Percentiles rank a stretch among this genome's conserved stretches.
Conservation (phyloP, 2,888 invertebrate genomes). For the Platypus cylindrus region DNA sequence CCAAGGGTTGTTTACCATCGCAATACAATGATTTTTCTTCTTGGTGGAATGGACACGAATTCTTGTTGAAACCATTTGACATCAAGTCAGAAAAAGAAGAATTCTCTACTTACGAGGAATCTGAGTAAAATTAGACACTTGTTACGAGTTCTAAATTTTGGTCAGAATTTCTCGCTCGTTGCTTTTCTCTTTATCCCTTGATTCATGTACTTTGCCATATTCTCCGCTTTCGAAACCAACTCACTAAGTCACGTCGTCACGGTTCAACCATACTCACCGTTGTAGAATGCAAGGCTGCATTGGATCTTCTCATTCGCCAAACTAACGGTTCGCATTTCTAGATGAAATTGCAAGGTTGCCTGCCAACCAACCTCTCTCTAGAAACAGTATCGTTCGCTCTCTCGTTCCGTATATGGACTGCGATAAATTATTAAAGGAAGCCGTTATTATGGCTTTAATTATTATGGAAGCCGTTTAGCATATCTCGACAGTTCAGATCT, state of each 20-base stretch:
- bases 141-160: too few relatives aligned
- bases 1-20: not conserved
- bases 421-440: not conserved
- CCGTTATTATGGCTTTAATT: too few relatives aligned
- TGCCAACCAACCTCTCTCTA: not conserved
- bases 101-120: too few relatives aligned
- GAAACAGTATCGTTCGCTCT: not conserved
- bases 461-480: constrained; percentile 2
- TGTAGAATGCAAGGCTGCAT: not conserved
- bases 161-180: too few relatives aligned
- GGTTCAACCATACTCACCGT: too few relatives aligned
- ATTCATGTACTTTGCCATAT: too few relatives aligned
- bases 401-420: constrained; percentile 2
- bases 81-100: too few relatives aligned
- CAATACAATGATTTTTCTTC: not conserved
- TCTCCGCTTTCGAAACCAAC: too few relatives aligned
- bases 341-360: not conserved
- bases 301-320: not conserved
- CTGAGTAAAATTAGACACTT: too few relatives aligned
- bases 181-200: too few relatives aligned
- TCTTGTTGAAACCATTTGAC: not conserved
- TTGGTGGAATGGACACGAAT: constrained; percentile 1
- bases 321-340: constrained; percentile 2
- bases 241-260: too few relatives aligned
- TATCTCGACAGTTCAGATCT: not conserved